These are phyloP conservation scores for Porites lutea DNA, from an alignment of 64 coral and sea anemone species.

Conservation along the genomic window DNA sequence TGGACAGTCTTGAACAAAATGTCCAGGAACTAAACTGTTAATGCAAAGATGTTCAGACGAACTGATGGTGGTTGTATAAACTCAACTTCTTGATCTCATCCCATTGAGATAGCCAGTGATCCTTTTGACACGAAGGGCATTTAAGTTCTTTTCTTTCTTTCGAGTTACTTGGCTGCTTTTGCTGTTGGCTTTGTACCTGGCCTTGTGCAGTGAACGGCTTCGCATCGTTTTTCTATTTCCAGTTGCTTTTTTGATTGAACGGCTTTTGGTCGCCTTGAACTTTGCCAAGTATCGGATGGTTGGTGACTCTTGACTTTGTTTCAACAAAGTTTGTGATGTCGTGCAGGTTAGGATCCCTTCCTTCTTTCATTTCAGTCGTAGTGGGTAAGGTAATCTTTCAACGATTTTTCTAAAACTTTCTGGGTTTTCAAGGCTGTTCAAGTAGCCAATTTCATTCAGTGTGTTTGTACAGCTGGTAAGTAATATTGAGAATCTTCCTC, in stretches of 20 bases:
- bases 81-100: constrained; percentile 32
- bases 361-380: neutral
- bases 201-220: neutral
- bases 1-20: constrained; percentile 53
- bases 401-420: no score
- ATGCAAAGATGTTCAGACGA: constrained; percentile 51
- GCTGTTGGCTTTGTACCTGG: neutral
- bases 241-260: neutral
- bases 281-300: neutral
- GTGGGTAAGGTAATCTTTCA: no score
- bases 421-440: no score
- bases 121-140: constrained; percentile 36
- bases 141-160: constrained; percentile 1
- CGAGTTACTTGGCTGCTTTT: neutral
- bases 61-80: constrained; percentile 33
- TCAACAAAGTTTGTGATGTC: neutral
- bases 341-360: neutral
- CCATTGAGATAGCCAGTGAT: constrained; percentile 77
- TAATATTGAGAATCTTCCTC: no score
- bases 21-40: constrained; percentile 63
- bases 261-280: neutral
- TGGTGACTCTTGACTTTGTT: neutral
- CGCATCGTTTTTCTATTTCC: neutral
- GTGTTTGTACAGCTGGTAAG: no score
- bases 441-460: no score